phyloP scores from a whole-genome alignment of 2,797 vertebrate species.

The Smutsia gigantea region DNA sequence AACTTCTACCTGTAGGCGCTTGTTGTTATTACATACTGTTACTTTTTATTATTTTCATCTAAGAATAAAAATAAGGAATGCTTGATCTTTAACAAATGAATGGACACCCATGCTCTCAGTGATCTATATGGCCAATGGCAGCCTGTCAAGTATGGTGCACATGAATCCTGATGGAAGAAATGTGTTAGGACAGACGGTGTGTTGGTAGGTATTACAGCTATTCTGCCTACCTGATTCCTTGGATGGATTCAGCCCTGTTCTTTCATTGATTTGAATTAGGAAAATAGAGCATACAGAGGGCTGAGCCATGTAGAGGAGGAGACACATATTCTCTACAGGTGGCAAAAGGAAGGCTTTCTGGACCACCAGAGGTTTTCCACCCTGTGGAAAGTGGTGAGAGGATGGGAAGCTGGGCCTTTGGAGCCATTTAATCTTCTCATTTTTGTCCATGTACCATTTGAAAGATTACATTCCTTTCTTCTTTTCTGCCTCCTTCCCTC shows the following conservation, averaged over 20 bases:
- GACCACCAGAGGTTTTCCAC: neutral
- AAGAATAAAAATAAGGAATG: conserved; percentile 53
- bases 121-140: too few species aligned
- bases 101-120: neutral
- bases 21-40: conserved; percentile 42
- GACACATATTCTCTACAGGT: neutral
- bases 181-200: neutral
- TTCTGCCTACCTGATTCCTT: neutral
- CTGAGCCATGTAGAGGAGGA: neutral
- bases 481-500: neutral
- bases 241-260: neutral
- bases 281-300: neutral
- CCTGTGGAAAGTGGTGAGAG: neutral
- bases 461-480: neutral
- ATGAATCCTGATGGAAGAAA: neutral
- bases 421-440: neutral
- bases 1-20: neutral
- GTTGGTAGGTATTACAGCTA: neutral
- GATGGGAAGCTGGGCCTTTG: neutral
- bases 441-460: neutral
- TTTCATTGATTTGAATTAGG: neutral
- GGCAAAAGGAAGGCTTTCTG: neutral
- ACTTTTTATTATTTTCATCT: conserved; percentile 48
- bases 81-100: neutral
- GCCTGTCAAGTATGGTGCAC: neutral